Conservation (phyloP, 2,113 vertebrate genomes). For the Melanocharis versteri region DNA sequence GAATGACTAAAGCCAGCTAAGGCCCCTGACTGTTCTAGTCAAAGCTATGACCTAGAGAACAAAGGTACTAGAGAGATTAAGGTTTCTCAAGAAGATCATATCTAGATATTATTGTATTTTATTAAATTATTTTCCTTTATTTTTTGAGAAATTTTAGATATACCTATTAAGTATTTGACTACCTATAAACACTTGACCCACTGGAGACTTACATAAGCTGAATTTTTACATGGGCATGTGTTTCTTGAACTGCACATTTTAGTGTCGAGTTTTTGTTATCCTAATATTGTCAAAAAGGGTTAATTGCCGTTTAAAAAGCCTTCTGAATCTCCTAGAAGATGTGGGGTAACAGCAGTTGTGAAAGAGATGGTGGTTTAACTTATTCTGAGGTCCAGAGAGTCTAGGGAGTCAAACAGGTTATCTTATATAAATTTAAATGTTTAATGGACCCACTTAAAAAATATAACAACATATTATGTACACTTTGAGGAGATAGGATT, state of each 20-base stretch:
- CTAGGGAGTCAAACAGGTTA: not conserved
- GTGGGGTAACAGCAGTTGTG: not conserved
- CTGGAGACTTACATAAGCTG: not conserved
- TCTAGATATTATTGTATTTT: not conserved
- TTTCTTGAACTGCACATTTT: not conserved
- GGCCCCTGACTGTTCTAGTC: not conserved
- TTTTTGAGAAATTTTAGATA: not conserved
- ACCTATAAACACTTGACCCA: not conserved
- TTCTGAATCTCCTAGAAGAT: not conserved
- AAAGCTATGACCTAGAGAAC: not conserved
- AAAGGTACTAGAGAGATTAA: not conserved
- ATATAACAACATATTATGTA: fast-evolving
- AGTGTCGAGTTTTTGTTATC: not conserved
- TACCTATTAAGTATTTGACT: not conserved
- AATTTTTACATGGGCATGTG: not conserved
- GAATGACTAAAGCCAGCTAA: not conserved
- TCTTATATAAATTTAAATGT: not conserved
- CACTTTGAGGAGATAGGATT: not conserved
- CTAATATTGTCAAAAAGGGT: not conserved
- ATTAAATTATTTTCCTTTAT: not conserved
- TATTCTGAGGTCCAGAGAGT: not conserved
- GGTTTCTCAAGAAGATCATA: not conserved
- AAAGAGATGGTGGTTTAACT: not conserved
- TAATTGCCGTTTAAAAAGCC: not conserved
- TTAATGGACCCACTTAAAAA: not conserved